Conservation (phyloP, 2,113 vertebrate genomes). For the Limnothrissa miodon region DNA sequence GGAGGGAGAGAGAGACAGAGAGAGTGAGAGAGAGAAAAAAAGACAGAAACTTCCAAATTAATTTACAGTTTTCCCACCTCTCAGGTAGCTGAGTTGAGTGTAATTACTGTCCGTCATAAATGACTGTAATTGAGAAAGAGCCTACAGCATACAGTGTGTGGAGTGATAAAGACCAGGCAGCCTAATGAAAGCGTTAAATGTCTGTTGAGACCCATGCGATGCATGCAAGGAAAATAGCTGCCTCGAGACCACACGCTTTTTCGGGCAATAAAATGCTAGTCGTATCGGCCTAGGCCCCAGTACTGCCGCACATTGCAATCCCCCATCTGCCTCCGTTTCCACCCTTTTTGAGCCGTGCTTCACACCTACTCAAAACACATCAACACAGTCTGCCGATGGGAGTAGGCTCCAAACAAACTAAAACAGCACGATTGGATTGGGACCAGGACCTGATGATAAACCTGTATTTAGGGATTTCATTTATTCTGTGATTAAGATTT, state of each 20-base stretch:
- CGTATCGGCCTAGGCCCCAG: neutral
- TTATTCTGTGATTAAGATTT: neutral
- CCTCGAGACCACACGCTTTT: conserved; percentile 52
- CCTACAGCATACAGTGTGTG: conserved; percentile 66
- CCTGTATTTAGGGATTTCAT: neutral
- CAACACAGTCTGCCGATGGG: neutral
- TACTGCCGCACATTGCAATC: neutral
- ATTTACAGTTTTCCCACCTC: conserved; percentile 76
- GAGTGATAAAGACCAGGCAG: conserved; percentile 68
- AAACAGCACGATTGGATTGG: neutral
- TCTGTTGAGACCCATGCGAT: conserved; percentile 58
- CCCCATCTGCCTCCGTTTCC: neutral
- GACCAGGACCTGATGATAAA: too few relatives aligned
- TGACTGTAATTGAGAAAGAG: conserved; percentile 75
- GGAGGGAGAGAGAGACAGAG: neutral
- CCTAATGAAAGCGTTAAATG: conserved; percentile 69
- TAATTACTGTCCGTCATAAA: conserved; percentile 76
- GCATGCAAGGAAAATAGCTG: conserved; percentile 50
- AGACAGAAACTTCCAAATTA: conserved; percentile 74
- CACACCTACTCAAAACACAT: neutral
- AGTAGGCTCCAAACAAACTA: neutral
- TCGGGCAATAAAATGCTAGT: neutral
- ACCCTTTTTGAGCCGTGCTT: neutral
- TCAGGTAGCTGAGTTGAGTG: conserved; percentile 77
- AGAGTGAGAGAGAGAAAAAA: conserved; percentile 48